Evolutionary conservation across 2,113 vertebrate species (phyloP).

Genomic region (Saguinus imperator): DNA sequence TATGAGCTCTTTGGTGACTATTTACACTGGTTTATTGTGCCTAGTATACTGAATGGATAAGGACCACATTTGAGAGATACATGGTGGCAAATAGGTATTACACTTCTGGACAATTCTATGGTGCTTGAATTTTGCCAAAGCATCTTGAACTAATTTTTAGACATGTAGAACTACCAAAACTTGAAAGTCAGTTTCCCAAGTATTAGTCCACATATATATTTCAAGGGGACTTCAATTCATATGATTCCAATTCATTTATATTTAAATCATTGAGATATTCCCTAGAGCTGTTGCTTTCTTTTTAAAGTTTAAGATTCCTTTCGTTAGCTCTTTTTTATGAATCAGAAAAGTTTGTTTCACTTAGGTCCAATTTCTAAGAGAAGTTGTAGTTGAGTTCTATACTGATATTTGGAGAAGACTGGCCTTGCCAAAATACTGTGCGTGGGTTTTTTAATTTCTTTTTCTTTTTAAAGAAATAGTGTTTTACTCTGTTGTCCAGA

Average conservation of each 20-base stretch:
- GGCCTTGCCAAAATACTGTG: not conserved
- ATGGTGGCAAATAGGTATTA: not conserved
- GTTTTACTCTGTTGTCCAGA: no score
- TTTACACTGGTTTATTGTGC: not conserved
- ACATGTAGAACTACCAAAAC: not conserved
- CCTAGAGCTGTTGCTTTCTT: not conserved
- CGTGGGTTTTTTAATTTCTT: no score
- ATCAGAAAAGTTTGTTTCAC: not conserved
- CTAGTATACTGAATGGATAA: not conserved
- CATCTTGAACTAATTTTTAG: slow-evolving; percentile 17
- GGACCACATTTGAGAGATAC: not conserved
- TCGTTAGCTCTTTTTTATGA: not conserved
- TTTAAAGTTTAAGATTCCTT: not conserved
- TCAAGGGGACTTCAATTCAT: not conserved
- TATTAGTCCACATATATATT: not conserved
- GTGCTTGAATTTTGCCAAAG: not conserved
- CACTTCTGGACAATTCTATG: not conserved
- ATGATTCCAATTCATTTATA: not conserved
- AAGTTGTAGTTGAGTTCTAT: not conserved
- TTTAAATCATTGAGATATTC: not conserved
- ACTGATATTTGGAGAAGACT: not conserved
- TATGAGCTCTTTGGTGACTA: not conserved
- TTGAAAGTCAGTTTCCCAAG: not conserved
- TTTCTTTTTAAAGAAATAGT: no score
- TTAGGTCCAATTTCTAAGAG: not conserved